These are phyloP conservation scores for Lepidurus arcticus DNA, from an alignment of 1,140 invertebrate species.

Conservation along the genomic window DNA sequence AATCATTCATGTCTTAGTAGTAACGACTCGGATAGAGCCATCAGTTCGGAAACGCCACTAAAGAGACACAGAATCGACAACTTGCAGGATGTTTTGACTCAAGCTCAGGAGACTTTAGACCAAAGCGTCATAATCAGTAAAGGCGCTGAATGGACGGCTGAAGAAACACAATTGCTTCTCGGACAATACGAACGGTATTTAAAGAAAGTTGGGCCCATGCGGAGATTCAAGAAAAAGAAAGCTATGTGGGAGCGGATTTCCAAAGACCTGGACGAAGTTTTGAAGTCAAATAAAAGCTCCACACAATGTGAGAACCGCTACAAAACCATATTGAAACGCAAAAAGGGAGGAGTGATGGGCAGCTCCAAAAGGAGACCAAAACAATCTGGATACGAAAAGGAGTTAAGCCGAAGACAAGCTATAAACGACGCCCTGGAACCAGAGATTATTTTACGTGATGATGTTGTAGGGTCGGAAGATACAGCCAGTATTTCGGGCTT, in stretches of 20 bases:
- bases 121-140: neutral
- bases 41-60: neutral
- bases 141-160: constrained; percentile 2
- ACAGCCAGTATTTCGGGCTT: neutral
- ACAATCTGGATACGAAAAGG: neutral
- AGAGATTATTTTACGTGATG: neutral
- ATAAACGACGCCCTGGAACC: neutral
- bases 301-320: constrained; percentile 24
- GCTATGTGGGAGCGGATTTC: constrained; percentile 29
- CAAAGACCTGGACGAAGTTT: neutral
- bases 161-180: constrained; percentile 17
- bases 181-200: constrained; percentile 5
- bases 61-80: neutral
- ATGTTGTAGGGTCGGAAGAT: neutral
- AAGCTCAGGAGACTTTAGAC: neutral
- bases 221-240: constrained; percentile 28
- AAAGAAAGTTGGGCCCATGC: constrained; percentile 27
- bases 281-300: neutral
- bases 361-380: neutral
- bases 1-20: neutral
- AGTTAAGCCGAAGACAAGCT: no score
- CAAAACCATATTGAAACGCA: neutral
- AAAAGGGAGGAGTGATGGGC: neutral
- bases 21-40: neutral
- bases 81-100: neutral